These are phyloP conservation scores for Pseudeuparius sepicola DNA, from an alignment of 2,888 invertebrate genomes.

Conservation along the genomic window DNA sequence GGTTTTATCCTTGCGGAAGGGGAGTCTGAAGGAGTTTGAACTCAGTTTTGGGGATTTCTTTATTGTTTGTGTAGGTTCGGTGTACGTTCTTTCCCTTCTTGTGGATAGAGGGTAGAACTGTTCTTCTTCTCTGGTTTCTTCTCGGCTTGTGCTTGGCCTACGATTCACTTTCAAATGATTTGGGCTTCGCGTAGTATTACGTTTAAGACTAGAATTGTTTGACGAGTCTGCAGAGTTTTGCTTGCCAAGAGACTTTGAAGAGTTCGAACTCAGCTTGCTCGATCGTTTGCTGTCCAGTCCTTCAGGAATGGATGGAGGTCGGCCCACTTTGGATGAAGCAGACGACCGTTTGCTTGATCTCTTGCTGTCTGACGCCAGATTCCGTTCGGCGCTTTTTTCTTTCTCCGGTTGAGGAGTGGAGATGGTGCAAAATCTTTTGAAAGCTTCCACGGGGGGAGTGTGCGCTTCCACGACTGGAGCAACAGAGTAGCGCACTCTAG, in stretches of 20 bases:
- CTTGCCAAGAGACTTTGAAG: constrained; percentile 21
- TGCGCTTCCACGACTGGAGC: constrained; percentile 14
- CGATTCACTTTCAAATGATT: neutral
- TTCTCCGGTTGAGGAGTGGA: constrained; percentile 27
- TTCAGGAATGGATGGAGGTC: constrained; percentile 14
- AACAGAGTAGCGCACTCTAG: constrained; percentile 17
- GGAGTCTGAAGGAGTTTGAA: constrained; percentile 26
- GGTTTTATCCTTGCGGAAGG: constrained; percentile 25
- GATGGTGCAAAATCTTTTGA: constrained; percentile 16
- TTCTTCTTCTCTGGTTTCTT: constrained; percentile 5
- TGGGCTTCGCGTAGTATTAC: neutral
- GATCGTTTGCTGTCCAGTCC: constrained; percentile 20
- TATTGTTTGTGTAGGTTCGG: constrained; percentile 17
- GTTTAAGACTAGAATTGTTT: neutral
- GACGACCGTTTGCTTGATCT: constrained; percentile 23
- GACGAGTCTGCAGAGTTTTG: constrained; percentile 3
- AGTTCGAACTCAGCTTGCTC: constrained; percentile 24
- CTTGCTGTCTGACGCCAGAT: constrained; percentile 18
- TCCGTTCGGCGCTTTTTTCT: constrained; percentile 25
- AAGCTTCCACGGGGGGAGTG: constrained; percentile 22
- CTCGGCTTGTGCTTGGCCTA: constrained; percentile 5
- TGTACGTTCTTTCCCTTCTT: constrained; percentile 18
- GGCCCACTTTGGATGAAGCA: constrained; percentile 18
- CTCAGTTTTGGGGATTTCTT: constrained; percentile 18
- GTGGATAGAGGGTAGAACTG: constrained; percentile 18